A percentile compares a stretch with the other conserved stretches of the same genome.
Evolutionary conservation across 2,888 invertebrate species (phyloP).

Genomic region (Bellardia pandia): DNA sequence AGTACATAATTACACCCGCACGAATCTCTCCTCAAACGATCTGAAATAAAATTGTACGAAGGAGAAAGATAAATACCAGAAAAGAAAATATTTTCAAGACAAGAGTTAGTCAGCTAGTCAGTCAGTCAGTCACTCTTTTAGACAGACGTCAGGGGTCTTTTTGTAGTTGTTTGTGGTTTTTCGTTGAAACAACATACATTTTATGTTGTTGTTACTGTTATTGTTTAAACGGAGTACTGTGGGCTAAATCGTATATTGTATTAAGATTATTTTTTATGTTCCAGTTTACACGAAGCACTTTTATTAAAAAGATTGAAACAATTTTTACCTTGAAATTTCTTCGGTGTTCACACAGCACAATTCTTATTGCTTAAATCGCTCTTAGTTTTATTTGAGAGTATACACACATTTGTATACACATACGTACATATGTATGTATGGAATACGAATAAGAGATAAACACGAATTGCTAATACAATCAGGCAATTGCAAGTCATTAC

Average conservation of each 20-base stretch:
- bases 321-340: no score
- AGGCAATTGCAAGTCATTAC: no score
- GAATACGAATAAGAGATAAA: no score
- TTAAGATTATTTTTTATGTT: no score
- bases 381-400: no score
- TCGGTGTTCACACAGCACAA: no score
- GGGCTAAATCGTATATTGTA: neutral
- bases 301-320: no score
- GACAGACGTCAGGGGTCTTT: neutral
- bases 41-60: slow-evolving; percentile 34
- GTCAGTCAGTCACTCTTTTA: slow-evolving; percentile 22
- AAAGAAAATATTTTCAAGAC: slow-evolving; percentile 53
- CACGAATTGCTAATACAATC: no score
- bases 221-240: slow-evolving; percentile 33
- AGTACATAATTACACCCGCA: slow-evolving; percentile 64
- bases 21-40: slow-evolving; percentile 18
- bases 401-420: no score
- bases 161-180: slow-evolving; percentile 48
- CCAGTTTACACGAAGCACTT: no score
- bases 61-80: slow-evolving; percentile 31
- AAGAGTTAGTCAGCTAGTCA: slow-evolving; percentile 29
- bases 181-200: slow-evolving; percentile 51
- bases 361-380: no score
- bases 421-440: no score
- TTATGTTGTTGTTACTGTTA: slow-evolving; percentile 43